phyloP scores from a whole-genome alignment of 2,113 vertebrate genomes.

The Bos indicus region DNA sequence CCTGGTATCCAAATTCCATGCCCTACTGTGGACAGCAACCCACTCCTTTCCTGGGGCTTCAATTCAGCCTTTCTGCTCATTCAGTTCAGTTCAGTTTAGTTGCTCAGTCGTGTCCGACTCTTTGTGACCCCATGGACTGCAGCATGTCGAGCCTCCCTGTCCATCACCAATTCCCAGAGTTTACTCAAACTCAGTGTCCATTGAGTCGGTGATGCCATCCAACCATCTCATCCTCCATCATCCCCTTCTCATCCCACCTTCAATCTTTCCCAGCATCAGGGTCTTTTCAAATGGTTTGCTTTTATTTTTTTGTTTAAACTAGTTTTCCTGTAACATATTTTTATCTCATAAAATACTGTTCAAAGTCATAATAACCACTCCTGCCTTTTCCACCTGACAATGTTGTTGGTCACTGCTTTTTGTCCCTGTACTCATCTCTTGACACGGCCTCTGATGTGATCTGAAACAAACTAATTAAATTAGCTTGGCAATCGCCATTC shows the following conservation, averaged over 20 bases:
- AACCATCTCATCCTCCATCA: not conserved
- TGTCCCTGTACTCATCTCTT: not conserved
- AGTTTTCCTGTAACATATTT: not conserved
- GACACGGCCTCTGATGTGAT: not conserved
- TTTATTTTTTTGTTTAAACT: not conserved
- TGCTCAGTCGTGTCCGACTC: accelerated
- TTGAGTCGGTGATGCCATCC: not conserved
- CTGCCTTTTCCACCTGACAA: not conserved
- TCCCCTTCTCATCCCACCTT: not conserved
- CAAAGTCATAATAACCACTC: not conserved
- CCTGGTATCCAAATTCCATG: not conserved
- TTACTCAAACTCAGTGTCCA: not conserved
- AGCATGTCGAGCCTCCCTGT: not conserved
- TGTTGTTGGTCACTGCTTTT: not conserved
- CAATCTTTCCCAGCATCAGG: not conserved
- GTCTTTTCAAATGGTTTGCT: not conserved
- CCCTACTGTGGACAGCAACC: not conserved
- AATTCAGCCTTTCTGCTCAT: not conserved
- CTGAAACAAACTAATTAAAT: not conserved
- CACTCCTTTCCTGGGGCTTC: not conserved
- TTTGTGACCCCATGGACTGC: not conserved
- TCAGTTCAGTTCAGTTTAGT: not conserved
- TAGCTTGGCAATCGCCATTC: not conserved
- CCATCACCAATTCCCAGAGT: not conserved
- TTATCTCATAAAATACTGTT: not conserved